phyloP scores from a whole-genome alignment of 2,888 invertebrate genomes.

The Cepaea hortensis region DNA sequence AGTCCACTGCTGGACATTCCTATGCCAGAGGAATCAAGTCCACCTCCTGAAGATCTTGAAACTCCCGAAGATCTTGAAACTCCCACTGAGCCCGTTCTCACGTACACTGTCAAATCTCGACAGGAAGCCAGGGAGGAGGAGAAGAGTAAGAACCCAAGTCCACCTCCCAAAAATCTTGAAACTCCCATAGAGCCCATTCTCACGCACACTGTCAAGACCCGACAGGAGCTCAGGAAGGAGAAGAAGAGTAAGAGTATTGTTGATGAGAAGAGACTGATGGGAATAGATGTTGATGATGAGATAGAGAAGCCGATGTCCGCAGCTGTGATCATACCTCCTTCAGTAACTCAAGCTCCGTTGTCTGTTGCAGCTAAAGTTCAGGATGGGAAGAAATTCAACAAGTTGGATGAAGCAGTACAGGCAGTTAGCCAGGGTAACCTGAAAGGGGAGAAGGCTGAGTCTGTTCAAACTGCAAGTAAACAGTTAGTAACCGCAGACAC shows the following conservation, averaged over 20 bases:
- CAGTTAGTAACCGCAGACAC: too few relatives aligned
- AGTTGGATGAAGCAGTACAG: too few relatives aligned
- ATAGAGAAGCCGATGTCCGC: neutral
- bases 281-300: slow-evolving; percentile 39
- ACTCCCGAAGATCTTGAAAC: neutral
- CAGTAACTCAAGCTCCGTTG: too few relatives aligned
- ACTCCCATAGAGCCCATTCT: neutral
- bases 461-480: too few relatives aligned
- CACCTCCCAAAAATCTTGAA: too few relatives aligned
- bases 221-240: slow-evolving; percentile 3
- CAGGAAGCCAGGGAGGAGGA: slow-evolving; percentile 12
- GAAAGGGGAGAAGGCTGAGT: too few relatives aligned
- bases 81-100: neutral
- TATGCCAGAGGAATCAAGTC: neutral
- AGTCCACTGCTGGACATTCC: neutral
- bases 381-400: too few relatives aligned
- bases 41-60: too few relatives aligned
- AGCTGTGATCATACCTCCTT: too few relatives aligned
- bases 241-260: neutral
- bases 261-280: slow-evolving; percentile 46
- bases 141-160: neutral
- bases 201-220: slow-evolving; percentile 1
- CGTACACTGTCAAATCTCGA: slow-evolving; percentile 13
- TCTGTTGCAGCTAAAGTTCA: too few relatives aligned
- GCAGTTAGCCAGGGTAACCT: too few relatives aligned